Evolutionary conservation across 2,797 vertebrate species (phyloP).

Genomic region (Philypnodon macrostomus): DNA sequence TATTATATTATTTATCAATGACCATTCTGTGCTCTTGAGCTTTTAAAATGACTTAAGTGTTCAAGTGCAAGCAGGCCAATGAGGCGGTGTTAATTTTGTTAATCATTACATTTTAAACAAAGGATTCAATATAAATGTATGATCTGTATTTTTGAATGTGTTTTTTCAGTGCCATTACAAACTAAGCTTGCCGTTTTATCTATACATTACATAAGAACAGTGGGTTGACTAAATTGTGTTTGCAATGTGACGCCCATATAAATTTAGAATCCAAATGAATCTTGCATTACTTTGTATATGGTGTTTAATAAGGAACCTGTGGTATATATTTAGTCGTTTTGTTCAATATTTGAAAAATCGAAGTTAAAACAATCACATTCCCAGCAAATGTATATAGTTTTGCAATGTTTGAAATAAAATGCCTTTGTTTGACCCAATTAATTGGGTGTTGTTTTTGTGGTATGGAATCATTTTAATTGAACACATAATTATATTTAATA

Average conservation of each 20-base stretch:
- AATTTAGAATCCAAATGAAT: too few species aligned
- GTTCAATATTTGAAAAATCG: neutral
- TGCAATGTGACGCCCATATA: too few species aligned
- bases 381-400: slow-evolving; percentile 49
- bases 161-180: neutral
- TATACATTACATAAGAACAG: too few species aligned
- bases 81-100: slow-evolving; percentile 7
- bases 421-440: slow-evolving; percentile 11
- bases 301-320: slow-evolving; percentile 42
- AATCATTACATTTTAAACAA: too few species aligned
- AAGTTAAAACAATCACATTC: slow-evolving; percentile 13
- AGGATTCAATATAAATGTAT: too few species aligned
- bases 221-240: too few species aligned
- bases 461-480: too few species aligned
- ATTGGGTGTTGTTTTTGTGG: too few species aligned
- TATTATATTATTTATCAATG: slow-evolving; percentile 97
- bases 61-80: slow-evolving; percentile 32
- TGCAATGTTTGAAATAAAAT: slow-evolving; percentile 12
- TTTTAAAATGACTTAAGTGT: too few species aligned
- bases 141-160: too few species aligned
- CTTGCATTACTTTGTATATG: slow-evolving; percentile 71
- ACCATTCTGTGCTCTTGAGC: slow-evolving; percentile 64
- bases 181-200: too few species aligned
- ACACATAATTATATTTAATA: slow-evolving; percentile 43
- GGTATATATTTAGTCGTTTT: too few species aligned